Conservation (phyloP, 2,797 vertebrate genomes). For the Xiphophorus birchmanni region DNA sequence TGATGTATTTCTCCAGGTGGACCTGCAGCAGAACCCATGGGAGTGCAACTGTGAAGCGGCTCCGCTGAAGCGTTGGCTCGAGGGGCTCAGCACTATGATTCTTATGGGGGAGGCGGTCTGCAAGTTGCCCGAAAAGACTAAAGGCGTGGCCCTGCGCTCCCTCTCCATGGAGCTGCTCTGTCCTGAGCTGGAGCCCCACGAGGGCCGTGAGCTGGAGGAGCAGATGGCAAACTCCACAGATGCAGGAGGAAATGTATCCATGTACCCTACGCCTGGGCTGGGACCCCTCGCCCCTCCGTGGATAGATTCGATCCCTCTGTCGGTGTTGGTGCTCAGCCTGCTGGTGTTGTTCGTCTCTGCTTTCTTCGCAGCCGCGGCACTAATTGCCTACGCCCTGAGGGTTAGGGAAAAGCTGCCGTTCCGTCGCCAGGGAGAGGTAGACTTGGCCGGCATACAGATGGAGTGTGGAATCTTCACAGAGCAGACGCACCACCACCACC, state of each 20-base stretch:
- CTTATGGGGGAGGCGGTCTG: constrained; percentile 95
- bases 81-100: constrained; percentile 90
- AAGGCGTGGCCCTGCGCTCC: constrained; percentile 87
- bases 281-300: constrained; percentile 74
- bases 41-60: constrained; percentile 94
- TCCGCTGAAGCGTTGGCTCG: constrained; percentile 95
- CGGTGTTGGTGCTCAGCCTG: constrained; percentile 94
- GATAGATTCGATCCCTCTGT: constrained; percentile 90
- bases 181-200: constrained; percentile 84
- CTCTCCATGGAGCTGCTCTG: constrained; percentile 90
- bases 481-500: constrained; percentile 74
- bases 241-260: constrained; percentile 76
- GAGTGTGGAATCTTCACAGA: constrained; percentile 92
- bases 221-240: constrained; percentile 59
- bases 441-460: constrained; percentile 92
- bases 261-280: constrained; percentile 82
- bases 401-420: constrained; percentile 92
- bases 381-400: constrained; percentile 91
- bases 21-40: constrained; percentile 98
- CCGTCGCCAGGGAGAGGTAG: constrained; percentile 89
- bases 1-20: constrained; percentile 89
- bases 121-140: constrained; percentile 87
- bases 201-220: constrained; percentile 60
- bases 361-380: constrained; percentile 91
- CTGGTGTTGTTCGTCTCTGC: constrained; percentile 92